Base-by-base conservation (phyloP, 2,113 vertebrate species). In the Cariama cristata region DNA sequence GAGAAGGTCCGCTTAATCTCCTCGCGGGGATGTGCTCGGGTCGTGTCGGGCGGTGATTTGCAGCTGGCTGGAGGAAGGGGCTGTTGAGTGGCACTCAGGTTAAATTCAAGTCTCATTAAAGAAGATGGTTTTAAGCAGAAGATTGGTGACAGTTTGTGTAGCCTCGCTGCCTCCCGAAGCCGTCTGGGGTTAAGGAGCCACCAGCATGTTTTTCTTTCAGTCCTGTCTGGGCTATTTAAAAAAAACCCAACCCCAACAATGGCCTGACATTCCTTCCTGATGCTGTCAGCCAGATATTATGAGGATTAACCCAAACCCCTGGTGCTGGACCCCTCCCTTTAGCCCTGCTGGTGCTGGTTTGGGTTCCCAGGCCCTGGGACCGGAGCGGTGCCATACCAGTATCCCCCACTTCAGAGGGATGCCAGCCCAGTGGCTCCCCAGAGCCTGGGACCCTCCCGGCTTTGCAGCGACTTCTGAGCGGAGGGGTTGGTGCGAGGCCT, bases 61-160 rank as follows among this genome's bases (percentile, higher is more conserved):
- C 88, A 64, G 75, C 62, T 74, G 71, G 80, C n/a, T 33, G 73
- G 8, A 16, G 11, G 47, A 58, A 14, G 71, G 72, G 74, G 24
- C 32, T 62, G 73, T 11, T 0, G 50, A 2, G 74, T 1, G 13
- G 50, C 8, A 0, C 90, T 44, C 85, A 32, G 92, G 96, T 92
- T 63, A 17, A 59, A 19, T 24, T 64, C 63, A 0, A 88, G 67
- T 24, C 81, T n/a, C 1, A 2, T 47, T 82, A 38, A n/a, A 20
- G 85, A 33, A 14, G 76, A 40, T 19, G 83, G 30, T 53, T 91
- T 44, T 14, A 47, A 80, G 92, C 88, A 90, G 94, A 67, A 94
- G 86, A 67, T 86, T 88, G 23, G 86, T 93, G 86, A 92, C 90
- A 86, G 81, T 92, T 42, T 79, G 81, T 53, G 90, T 52, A 35